Conservation (phyloP, 2,113 vertebrate species). For the Corythoichthys intestinalis region DNA sequence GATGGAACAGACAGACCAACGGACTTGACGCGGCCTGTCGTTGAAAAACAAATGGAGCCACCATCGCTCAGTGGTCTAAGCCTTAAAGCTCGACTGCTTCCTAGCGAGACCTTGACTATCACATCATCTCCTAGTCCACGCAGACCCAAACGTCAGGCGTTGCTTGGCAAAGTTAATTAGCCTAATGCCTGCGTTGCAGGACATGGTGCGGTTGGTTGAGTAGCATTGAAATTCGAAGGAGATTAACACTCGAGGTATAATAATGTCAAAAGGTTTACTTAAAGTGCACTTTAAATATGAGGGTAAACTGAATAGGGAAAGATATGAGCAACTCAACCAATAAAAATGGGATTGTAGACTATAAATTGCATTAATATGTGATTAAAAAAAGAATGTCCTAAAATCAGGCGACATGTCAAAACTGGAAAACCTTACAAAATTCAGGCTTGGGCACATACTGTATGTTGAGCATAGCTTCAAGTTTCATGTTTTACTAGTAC, state of each 20-base stretch:
- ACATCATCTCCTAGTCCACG: constrained; percentile 14
- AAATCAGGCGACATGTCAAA: too few species aligned
- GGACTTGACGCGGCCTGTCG: constrained; percentile 39
- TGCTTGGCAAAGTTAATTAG: neutral
- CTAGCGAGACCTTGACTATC: constrained; percentile 13
- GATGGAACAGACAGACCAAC: constrained; percentile 40
- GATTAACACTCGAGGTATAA: neutral
- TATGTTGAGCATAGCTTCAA: too few species aligned
- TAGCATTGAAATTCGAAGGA: neutral
- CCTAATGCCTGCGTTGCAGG: neutral
- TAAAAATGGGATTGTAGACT: too few species aligned
- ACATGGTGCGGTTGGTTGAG: neutral
- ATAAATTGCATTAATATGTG: too few species aligned
- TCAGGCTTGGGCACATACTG: too few species aligned
- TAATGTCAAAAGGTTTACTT: neutral
- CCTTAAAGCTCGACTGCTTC: constrained; percentile 35
- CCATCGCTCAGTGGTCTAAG: constrained; percentile 47
- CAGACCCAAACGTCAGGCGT: neutral
- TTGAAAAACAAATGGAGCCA: constrained; percentile 48
- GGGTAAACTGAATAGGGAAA: neutral
- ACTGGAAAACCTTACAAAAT: too few species aligned
- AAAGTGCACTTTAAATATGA: neutral
- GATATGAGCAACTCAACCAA: neutral
- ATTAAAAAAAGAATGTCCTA: too few species aligned
- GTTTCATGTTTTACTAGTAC: too few species aligned